These are phyloP conservation scores for Cecidostiba fungosa DNA, from an alignment of 2,888 invertebrate species.

Conservation along the genomic window DNA sequence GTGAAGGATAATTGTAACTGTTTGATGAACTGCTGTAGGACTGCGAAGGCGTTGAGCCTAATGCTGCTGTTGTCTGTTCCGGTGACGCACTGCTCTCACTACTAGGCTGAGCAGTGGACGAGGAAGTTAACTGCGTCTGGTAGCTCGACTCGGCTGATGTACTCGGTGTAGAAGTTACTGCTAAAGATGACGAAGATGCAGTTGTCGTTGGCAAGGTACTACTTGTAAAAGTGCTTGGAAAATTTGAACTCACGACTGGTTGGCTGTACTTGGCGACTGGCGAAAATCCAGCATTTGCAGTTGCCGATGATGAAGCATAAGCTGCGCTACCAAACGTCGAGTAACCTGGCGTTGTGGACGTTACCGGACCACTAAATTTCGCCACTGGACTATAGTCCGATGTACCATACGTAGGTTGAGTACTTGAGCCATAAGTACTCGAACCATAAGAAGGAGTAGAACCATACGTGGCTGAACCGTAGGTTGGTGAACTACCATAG, in stretches of 20 bases:
- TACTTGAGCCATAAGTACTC: background rate
- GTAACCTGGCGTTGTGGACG: background rate
- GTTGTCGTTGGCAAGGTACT: constrained; percentile 56
- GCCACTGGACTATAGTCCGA: constrained; percentile 38
- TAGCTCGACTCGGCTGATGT: constrained; percentile 49
- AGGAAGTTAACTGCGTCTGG: constrained; percentile 22
- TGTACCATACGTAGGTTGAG: background rate
- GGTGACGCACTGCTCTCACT: background rate
- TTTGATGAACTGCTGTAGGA: background rate
- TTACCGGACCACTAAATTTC: constrained; percentile 46
- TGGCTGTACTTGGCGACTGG: constrained; percentile 57
- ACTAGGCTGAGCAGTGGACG: constrained; percentile 25
- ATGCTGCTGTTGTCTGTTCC: background rate
- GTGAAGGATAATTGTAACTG: constrained; percentile 45
- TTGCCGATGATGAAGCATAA: constrained; percentile 58
- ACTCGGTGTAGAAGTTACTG: constrained; percentile 48
- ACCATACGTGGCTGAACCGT: constrained; percentile 7
- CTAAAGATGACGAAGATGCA: constrained; percentile 61
- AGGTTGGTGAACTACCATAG: constrained; percentile 12
- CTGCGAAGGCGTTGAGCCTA: constrained; percentile 16
- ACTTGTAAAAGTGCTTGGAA: constrained; percentile 53
- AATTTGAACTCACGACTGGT: constrained; percentile 60
- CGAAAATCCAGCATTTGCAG: constrained; percentile 41
- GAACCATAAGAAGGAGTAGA: background rate
- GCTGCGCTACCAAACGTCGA: constrained; percentile 28